Percentiles rank a stretch among this genome's conserved stretches.
Evolutionary conservation across 2,888 invertebrate species (phyloP).

Genomic region (Lasioglossum morio): DNA sequence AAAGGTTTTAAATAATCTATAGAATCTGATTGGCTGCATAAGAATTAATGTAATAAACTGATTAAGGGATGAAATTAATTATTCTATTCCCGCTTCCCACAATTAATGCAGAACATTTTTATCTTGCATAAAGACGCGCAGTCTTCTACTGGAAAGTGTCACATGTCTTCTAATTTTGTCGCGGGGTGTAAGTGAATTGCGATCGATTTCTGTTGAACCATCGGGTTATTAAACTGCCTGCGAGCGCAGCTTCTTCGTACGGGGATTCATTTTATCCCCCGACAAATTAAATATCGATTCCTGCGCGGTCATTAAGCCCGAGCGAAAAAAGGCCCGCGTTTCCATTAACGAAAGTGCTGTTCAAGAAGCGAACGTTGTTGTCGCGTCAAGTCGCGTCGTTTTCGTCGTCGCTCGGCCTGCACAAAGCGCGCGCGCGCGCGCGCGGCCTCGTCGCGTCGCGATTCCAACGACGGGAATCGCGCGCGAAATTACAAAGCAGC

Average conservation of each 20-base stretch:
- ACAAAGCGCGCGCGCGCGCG: background rate
- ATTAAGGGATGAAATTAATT: too few relatives aligned
- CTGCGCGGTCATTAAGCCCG: constrained; percentile 3
- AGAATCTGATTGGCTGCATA: too few relatives aligned
- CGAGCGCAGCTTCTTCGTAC: background rate
- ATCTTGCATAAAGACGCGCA: too few relatives aligned
- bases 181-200: background rate
- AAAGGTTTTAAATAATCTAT: too few relatives aligned
- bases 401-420: background rate
- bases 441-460: constrained; percentile 8
- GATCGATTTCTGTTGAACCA: constrained; percentile 1
- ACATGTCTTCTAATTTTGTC: background rate
- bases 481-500: constrained; percentile 47
- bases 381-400: constrained; percentile 2
- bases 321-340: background rate
- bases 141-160: background rate
- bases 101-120: too few relatives aligned
- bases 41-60: too few relatives aligned
- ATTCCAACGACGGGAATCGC: constrained; percentile 12
- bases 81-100: too few relatives aligned
- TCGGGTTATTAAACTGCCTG: background rate
- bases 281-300: constrained; percentile 40
- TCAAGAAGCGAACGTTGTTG: constrained; percentile 29
- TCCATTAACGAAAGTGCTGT: constrained; percentile 45
- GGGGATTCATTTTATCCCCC: background rate